Evolutionary conservation across 2,113 vertebrate species (phyloP).

Genomic region (Ahaetulla prasina): DNA sequence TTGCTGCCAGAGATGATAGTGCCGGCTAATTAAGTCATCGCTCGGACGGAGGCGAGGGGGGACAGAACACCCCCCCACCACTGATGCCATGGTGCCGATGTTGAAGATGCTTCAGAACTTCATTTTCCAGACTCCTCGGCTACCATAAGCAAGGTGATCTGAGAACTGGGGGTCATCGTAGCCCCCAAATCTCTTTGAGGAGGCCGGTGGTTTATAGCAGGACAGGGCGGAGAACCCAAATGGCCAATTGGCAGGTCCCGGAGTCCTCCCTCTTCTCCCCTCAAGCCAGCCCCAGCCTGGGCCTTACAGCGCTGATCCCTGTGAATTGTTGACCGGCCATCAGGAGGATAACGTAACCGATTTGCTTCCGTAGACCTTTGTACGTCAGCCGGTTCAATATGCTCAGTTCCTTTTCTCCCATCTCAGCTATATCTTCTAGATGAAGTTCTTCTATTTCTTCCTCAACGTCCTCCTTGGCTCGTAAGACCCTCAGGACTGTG

Average conservation of each 20-base stretch:
- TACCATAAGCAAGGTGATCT: not conserved
- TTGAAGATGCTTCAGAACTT: not conserved
- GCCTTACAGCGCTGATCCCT: conserved; percentile 80
- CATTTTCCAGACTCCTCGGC: not conserved
- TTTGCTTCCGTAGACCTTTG: conserved; percentile 83
- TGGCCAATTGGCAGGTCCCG: not conserved
- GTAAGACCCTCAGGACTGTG: conserved; percentile 76
- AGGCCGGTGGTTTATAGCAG: not conserved
- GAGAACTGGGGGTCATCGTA: not conserved
- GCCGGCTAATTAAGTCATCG: too few relatives aligned
- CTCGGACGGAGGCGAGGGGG: too few relatives aligned
- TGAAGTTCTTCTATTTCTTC: conserved; percentile 80
- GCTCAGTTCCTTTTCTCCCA: conserved; percentile 70
- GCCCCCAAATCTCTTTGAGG: not conserved
- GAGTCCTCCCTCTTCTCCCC: not conserved
- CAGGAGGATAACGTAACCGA: conserved; percentile 78
- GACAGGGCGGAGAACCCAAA: not conserved
- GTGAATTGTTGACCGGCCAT: conserved; percentile 91
- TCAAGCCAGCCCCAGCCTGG: not conserved
- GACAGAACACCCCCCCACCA: too few relatives aligned
- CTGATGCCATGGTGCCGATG: not conserved
- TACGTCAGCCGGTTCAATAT: conserved; percentile 73
- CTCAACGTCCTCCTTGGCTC: conserved; percentile 74
- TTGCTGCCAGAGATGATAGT: too few relatives aligned
- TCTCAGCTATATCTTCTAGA: conserved; percentile 78